phyloP scores from a whole-genome alignment of 1,140 invertebrate species.

The Trigoniulus corallinus region DNA sequence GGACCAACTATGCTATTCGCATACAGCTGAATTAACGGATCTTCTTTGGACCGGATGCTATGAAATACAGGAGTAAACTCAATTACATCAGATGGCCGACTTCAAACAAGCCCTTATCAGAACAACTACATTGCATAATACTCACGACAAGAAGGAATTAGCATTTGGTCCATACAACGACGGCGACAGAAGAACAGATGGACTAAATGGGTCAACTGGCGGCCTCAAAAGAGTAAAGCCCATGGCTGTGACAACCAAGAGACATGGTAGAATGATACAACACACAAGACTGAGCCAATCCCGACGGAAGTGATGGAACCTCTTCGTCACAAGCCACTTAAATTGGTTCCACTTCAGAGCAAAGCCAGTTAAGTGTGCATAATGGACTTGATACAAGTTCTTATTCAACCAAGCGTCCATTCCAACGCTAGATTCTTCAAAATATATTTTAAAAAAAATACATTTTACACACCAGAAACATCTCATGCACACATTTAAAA shows the following conservation, averaged over 20 bases:
- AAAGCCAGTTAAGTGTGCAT: background rate
- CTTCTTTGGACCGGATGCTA: no score
- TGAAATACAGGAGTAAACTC: no score
- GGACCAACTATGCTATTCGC: slow-evolving; percentile 4
- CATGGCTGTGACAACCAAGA: slow-evolving; percentile 33
- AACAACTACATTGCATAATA: no score
- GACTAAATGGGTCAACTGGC: slow-evolving; percentile 11
- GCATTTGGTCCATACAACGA: slow-evolving; percentile 22
- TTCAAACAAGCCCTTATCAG: no score
- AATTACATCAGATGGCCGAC: no score
- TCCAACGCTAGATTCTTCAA: slow-evolving; percentile 1
- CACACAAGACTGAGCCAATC: slow-evolving; percentile 31
- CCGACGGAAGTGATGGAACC: slow-evolving; percentile 26
- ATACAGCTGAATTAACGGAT: no score
- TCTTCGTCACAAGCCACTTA: slow-evolving; percentile 27
- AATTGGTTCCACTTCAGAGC: slow-evolving; percentile 21
- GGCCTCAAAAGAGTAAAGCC: slow-evolving; percentile 27
- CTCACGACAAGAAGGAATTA: slow-evolving; percentile 9
- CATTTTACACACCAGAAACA: no score
- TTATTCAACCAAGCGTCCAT: slow-evolving; percentile 3
- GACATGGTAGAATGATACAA: slow-evolving; percentile 33
- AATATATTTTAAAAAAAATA: no score
- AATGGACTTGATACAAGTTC: background rate
- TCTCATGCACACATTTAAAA: no score
- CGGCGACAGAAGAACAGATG: slow-evolving; percentile 19